Base-by-base conservation (phyloP, 1,140 invertebrate species). In the Drosophila dunni region DNA sequence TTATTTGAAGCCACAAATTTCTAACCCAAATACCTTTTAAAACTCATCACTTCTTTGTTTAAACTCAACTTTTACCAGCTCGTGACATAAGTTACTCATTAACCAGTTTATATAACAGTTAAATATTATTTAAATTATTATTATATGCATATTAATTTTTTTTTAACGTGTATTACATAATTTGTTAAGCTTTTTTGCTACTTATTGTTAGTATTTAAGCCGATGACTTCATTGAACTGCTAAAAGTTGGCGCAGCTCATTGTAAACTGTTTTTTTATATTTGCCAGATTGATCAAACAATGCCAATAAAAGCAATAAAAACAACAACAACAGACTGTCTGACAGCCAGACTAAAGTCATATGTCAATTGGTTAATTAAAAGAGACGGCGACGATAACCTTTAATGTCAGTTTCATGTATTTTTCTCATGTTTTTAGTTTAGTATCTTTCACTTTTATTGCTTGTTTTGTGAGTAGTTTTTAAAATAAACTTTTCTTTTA, bases 321-420 rank as follows among this genome's bases (percentile, higher is more conserved):
- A n/a, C 34, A 65, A 57, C 51, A 62, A 73, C 40, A 54, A 51
- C 24, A 74, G 66, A 48, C 56, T 65, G 58, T 8, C 72, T 69
- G 56, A 60, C 61, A 70, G 33, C 33, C 48, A 54, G 48, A 74
- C 58, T 71, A 79, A 77, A 88, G 83, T 83, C 83, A 83, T 64
- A 88, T 88, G 84, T 86, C 83, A 86, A 86, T 83, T 88, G 83
- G 68, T 78, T 86, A 86, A 86, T 86, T 86, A 78, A 78, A 83
- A 83, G 75, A 66, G 64, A 60, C 75, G 40, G 60, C 58, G 45
- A 57, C 76, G 72, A 79, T 86, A 86, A 86, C 82, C 82, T 86
- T 86, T 79, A 67, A 71, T 82, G 82, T 86, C 82, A 79, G 61
- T 36, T 71, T 70, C 60, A 62, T 75, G 72, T 51, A 45, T 45